These are phyloP conservation scores for Lerista edwardsae DNA, from an alignment of 2,797 vertebrate species.

Conservation along the genomic window DNA sequence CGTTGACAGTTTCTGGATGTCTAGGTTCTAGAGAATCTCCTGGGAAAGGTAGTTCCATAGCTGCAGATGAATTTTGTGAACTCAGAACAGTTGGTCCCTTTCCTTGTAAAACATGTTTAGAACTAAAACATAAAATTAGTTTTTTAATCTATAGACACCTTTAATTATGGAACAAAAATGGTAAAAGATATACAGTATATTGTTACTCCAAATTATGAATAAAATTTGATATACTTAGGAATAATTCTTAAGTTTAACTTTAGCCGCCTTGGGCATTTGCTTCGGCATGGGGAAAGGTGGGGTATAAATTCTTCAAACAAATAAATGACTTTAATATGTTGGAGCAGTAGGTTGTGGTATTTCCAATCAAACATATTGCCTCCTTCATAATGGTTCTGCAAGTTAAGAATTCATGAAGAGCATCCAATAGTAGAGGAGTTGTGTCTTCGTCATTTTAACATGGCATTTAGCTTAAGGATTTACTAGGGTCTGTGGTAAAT, in stretches of 20 bases:
- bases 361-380: neutral
- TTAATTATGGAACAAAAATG: neutral
- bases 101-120: neutral
- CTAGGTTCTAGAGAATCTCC: neutral
- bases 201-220: neutral
- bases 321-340: no score
- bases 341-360: neutral
- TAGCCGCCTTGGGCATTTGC: no score
- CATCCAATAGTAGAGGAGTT: neutral
- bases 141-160: neutral
- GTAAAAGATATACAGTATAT: neutral
- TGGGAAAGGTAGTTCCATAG: neutral
- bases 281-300: no score
- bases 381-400: neutral
- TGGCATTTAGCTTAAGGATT: slow-evolving; percentile 12
- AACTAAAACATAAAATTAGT: neutral
- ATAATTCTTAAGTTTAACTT: no score
- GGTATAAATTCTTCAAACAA: no score
- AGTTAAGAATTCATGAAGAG: neutral
- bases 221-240: neutral
- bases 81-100: neutral
- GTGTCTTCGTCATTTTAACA: neutral
- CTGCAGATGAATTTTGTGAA: neutral
- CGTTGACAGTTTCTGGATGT: no score
- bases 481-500: neutral